Base-by-base conservation (phyloP, 92 coral and sea anemone species). In the Epizoanthus illoricatus region DNA sequence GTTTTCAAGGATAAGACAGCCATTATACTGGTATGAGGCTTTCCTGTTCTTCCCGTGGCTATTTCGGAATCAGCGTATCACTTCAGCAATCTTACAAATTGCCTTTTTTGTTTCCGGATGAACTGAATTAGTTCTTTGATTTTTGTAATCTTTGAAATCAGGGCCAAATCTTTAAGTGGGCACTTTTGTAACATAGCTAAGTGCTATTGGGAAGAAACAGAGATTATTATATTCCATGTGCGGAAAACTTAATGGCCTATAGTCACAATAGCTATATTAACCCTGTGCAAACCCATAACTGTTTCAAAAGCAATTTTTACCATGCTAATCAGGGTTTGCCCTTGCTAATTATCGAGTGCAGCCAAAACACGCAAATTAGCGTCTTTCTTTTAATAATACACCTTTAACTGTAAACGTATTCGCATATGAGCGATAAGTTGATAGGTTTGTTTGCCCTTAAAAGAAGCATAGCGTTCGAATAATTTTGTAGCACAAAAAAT, bases 321-420 rank as follows among this genome's bases (percentile, higher is more conserved):
- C 45, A 62, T 78, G 61, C 36, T 78, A 78, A 61, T 43, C 56
- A 78, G 65, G 16, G 9, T 42, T 3, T 4, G 28, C 15, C 16
- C 41, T 21, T 78, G 71, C 71, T 78, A 78, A 78, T 78, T 78
- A 78, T 54, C 12, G 18, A n/a, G 7, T 62, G 43, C 61, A 63
- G 43, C 57, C 82, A 40, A 78, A 78, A 78, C 54, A 62, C 13
- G 4, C 61, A 63, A 78, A 78, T 78, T 78, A 78, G 82, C 71
- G 71, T 64, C 65, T 78, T 66, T 61, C 70, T 62, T 78, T 78
- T 41, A 43, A 78, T 78, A 78, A 62, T 61, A 52, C 55, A 78
- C 61, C 54, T 78, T 63, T 62, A 78, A 78, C 67, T 62, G 18
- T 24, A 42, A 36, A 63, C 58, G 12, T 28, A 64, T 78, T 49